Conservation (phyloP, 1,140 invertebrate species). For the Meloidogyne floridensis region DNA sequence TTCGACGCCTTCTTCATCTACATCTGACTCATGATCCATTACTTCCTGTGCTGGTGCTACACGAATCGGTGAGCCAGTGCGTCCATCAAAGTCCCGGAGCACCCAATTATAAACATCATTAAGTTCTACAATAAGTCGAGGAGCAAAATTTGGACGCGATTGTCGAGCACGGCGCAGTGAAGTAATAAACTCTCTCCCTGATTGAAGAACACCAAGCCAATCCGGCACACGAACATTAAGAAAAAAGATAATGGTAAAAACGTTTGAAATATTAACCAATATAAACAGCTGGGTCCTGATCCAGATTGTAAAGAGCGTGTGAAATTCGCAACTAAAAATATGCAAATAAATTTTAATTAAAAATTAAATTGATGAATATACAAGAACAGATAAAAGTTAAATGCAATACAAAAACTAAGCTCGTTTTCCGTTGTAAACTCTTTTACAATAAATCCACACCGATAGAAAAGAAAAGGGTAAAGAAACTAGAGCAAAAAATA, state of each 20-base stretch:
- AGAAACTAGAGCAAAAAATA: no score
- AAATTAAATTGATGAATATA: no score
- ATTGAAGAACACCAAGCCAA: conserved; percentile 11
- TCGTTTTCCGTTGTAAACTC: no score
- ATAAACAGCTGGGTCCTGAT: conserved; percentile 1
- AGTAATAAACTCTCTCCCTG: background rate
- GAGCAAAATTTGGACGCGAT: background rate
- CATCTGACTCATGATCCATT: background rate
- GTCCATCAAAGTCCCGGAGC: conserved; percentile 9
- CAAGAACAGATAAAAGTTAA: no score
- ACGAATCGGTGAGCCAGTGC: background rate
- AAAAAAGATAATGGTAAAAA: no score
- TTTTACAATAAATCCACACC: no score
- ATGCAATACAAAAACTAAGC: no score
- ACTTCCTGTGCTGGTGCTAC: background rate
- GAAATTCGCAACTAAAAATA: conserved; percentile 1
- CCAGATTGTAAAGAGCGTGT: conserved; percentile 11
- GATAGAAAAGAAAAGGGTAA: no score
- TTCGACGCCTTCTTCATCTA: background rate
- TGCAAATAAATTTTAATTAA: no score
- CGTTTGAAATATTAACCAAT: no score
- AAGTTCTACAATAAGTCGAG: conserved; percentile 8
- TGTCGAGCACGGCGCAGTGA: background rate
- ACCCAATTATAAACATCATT: background rate
- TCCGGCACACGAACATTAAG: background rate